Evolutionary conservation across 1,140 invertebrate species (phyloP).

Genomic region (Cylas formicarius): DNA sequence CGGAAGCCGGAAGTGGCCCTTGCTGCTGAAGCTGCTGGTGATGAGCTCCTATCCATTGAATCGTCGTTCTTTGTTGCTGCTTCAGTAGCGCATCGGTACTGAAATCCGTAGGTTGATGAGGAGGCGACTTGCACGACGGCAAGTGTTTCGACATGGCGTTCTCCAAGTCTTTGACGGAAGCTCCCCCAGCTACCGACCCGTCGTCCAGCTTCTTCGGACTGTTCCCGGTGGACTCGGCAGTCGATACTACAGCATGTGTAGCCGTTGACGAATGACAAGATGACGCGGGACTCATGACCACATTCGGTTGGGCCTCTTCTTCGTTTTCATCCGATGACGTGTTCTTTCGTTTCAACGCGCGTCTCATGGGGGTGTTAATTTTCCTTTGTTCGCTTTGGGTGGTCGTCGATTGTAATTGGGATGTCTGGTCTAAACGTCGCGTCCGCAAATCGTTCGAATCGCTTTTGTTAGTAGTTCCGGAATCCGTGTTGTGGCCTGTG

Average conservation of each 20-base stretch:
- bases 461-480: conserved; percentile 44
- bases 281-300: conserved; percentile 54
- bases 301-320: conserved; percentile 46
- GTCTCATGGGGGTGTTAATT: conserved; percentile 28
- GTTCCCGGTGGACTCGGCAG: conserved; percentile 36
- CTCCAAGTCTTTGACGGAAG: conserved; percentile 84
- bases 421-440: conserved; percentile 44
- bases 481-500: conserved; percentile 19
- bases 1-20: conserved; percentile 66
- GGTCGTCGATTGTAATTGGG: conserved; percentile 39
- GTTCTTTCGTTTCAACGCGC: conserved; percentile 50
- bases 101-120: conserved; percentile 72
- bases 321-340: conserved; percentile 54
- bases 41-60: conserved; percentile 88
- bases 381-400: conserved; percentile 31
- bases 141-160: conserved; percentile 95
- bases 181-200: conserved; percentile 37
- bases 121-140: conserved; percentile 57
- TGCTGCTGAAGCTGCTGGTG: conserved; percentile 55
- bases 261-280: conserved; percentile 46
- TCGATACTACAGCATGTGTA: conserved; percentile 39
- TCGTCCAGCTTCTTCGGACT: conserved; percentile 45
- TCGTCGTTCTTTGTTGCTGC: conserved; percentile 77
- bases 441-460: conserved; percentile 49
- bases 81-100: conserved; percentile 78